phyloP scores from a whole-genome alignment of 1,140 invertebrate genomes.

The Neodiprion pinetum region DNA sequence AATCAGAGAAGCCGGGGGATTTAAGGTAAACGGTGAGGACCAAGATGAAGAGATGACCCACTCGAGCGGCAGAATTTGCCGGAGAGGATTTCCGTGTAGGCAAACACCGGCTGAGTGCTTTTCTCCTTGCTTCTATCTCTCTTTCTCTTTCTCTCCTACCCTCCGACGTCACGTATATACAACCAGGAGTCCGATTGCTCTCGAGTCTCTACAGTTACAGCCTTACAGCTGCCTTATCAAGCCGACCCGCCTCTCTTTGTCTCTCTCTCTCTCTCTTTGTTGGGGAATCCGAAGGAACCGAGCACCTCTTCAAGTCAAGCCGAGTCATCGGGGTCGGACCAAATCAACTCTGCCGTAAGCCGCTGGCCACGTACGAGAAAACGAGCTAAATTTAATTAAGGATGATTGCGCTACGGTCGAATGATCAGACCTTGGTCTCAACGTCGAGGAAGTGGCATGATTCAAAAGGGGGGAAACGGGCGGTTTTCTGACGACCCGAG shows the following conservation, averaged over 20 bases:
- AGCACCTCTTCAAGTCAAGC: neutral
- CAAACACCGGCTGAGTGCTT: conserved; percentile 55
- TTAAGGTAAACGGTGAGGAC: neutral
- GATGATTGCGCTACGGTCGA: too few species aligned
- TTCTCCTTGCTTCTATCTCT: conserved; percentile 32
- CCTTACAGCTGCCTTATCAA: conserved; percentile 41
- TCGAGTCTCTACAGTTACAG: too few species aligned
- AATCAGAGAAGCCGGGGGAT: too few species aligned
- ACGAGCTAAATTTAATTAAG: neutral
- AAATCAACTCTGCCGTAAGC: neutral
- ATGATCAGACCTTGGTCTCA: too few species aligned
- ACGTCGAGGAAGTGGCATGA: too few species aligned
- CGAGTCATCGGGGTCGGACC: neutral
- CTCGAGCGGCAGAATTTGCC: conserved; percentile 60
- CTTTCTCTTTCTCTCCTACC: conserved; percentile 22
- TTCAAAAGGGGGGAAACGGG: too few species aligned
- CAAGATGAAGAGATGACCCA: conserved; percentile 38
- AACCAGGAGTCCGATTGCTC: too few species aligned
- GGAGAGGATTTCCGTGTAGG: conserved; percentile 63
- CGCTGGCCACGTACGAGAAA: neutral
- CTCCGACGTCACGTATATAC: too few species aligned
- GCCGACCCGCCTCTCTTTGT: conserved; percentile 32
- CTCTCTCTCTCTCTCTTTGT: too few species aligned
- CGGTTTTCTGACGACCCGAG: too few species aligned
- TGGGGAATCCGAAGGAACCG: neutral